A percentile compares a stretch with the other conserved stretches of the same genome.
These are phyloP conservation scores for Zootoca vivipara DNA, from an alignment of 2,113 vertebrate species.

Conservation along the genomic window DNA sequence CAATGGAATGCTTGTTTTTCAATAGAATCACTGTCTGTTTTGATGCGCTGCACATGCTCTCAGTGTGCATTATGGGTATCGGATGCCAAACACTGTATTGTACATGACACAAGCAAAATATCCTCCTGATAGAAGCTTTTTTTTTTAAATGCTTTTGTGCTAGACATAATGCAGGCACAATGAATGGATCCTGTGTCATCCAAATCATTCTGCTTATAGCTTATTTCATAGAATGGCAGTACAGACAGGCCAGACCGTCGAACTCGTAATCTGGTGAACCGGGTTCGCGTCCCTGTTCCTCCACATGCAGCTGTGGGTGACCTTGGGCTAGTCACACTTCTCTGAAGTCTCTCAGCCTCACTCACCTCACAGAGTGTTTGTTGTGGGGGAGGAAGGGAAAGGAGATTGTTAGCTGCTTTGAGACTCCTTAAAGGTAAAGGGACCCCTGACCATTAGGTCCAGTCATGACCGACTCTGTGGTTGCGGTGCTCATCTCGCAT, in stretches of 20 bases:
- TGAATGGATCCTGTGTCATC: constrained; percentile 15
- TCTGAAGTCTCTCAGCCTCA: too few relatives aligned
- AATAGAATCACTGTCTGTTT: constrained; percentile 52
- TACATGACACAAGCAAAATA: constrained; percentile 51
- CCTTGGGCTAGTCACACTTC: too few relatives aligned
- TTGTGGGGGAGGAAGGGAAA: too few relatives aligned
- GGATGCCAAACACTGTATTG: constrained; percentile 62
- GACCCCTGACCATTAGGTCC: too few relatives aligned
- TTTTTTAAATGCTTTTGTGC: constrained; percentile 58
- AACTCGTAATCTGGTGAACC: neutral
- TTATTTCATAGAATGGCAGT: neutral
- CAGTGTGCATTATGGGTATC: constrained; percentile 49
- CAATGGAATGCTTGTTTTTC: constrained; percentile 61
- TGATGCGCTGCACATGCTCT: constrained; percentile 47
- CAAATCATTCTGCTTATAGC: neutral
- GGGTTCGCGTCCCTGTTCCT: too few relatives aligned
- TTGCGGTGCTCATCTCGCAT: too few relatives aligned
- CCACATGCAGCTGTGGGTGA: neutral
- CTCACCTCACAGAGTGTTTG: too few relatives aligned
- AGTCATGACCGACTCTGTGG: too few relatives aligned
- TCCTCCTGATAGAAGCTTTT: constrained; percentile 55
- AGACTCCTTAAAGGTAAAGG: too few relatives aligned
- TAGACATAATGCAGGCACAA: constrained; percentile 49
- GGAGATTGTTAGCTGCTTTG: too few relatives aligned
- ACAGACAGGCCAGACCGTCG: neutral